phyloP scores from a whole-genome alignment of 2,113 vertebrate species.

The Emydocephalus ijimae region DNA sequence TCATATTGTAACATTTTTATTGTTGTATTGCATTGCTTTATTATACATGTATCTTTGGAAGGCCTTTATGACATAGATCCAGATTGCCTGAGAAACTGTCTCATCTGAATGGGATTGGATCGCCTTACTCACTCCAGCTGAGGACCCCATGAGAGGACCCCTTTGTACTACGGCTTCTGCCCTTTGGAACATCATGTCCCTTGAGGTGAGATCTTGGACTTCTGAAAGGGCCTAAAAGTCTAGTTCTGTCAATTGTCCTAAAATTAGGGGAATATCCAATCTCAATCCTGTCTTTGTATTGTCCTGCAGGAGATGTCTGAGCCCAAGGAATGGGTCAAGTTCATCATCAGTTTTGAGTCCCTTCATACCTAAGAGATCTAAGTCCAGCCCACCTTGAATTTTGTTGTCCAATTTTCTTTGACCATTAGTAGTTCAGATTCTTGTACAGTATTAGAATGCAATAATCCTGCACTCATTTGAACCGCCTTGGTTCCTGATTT shows the following conservation, averaged over 20 bases:
- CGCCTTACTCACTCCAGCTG: neutral
- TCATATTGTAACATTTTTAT: neutral
- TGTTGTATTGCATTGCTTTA: neutral
- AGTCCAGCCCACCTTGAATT: neutral
- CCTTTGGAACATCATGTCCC: neutral
- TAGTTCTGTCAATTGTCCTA: neutral
- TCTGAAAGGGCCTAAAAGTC: neutral
- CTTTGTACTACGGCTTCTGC: neutral
- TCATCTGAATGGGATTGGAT: neutral
- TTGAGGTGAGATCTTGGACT: neutral
- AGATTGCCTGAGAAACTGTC: neutral
- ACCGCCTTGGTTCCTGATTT: neutral
- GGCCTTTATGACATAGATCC: neutral
- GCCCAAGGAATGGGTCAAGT: neutral
- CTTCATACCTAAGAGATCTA: neutral
- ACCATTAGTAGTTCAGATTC: neutral
- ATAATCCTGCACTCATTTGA: neutral
- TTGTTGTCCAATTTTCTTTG: neutral
- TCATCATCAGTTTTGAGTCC: neutral
- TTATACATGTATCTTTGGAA: neutral
- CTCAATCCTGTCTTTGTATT: neutral
- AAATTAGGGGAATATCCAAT: neutral
- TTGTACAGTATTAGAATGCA: neutral
- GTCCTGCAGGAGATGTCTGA: neutral
- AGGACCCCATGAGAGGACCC: neutral